A percentile compares a stretch with the other conserved stretches of the same genome.
These are phyloP conservation scores for Conus ventricosus DNA, from an alignment of 1,140 invertebrate species.

Conservation along the genomic window DNA sequence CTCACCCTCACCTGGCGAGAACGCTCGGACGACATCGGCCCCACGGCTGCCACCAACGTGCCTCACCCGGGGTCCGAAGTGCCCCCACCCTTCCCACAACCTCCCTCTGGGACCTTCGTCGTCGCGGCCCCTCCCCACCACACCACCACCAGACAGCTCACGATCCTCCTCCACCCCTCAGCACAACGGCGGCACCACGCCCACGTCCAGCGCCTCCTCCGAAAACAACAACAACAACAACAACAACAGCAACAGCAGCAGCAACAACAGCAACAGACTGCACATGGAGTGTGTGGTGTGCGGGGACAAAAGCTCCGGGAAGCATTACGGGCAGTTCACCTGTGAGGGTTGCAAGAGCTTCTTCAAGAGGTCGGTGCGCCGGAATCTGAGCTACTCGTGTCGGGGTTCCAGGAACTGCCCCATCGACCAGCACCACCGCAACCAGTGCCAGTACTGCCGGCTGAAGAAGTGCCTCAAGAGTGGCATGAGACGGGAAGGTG, in stretches of 20 bases:
- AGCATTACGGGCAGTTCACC: constrained; percentile 99
- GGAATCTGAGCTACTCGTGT: constrained; percentile 98
- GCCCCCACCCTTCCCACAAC: constrained; percentile 46
- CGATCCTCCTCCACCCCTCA: constrained; percentile 48
- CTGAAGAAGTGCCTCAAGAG: constrained; percentile 99
- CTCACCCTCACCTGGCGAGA: constrained; percentile 66
- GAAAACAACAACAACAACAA: constrained; percentile 47
- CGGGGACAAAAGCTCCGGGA: constrained; percentile 98
- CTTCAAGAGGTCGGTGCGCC: constrained; percentile 97
- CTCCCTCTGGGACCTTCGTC: constrained; percentile 30
- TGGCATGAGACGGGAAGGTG: constrained; percentile 99
- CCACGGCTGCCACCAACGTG: not conserved
- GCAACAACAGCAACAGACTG: constrained; percentile 56
- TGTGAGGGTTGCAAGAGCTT: constrained; percentile 91
- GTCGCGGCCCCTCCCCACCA: constrained; percentile 41
- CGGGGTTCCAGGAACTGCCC: constrained; percentile 97
- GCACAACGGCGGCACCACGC: constrained; percentile 45
- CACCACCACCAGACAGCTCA: constrained; percentile 49
- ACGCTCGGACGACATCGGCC: constrained; percentile 56
- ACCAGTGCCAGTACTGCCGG: constrained; percentile 98
- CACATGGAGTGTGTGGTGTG: constrained; percentile 93
- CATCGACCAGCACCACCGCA: constrained; percentile 99
- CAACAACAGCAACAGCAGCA: too few species aligned
- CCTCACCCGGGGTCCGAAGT: constrained; percentile 38
- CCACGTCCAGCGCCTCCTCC: constrained; percentile 44